These are phyloP conservation scores for Actinia tenebrosa DNA, from an alignment of 64 coral and sea anemone genomes.

Conservation along the genomic window DNA sequence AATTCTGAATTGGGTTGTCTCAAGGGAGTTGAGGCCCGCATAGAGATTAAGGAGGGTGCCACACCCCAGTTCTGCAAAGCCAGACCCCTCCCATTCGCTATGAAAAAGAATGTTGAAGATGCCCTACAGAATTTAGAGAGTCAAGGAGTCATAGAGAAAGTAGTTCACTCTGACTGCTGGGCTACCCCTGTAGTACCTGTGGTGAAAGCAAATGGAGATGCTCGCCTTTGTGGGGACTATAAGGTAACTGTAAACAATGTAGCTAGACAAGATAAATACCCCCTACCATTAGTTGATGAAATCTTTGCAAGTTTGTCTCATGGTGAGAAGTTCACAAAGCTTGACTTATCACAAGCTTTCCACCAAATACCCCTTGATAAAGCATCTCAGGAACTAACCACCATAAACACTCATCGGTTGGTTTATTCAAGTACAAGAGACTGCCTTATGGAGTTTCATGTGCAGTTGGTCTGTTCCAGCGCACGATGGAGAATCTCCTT, in stretches of 20 bases:
- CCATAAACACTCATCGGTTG: slow-evolving; percentile 37
- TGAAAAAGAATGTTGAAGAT: slow-evolving; percentile 11
- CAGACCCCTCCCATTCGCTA: slow-evolving; percentile 28
- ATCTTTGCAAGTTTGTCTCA: slow-evolving; percentile 11
- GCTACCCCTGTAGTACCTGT: not conserved
- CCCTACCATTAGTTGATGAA: slow-evolving; percentile 19
- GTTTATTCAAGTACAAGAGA: slow-evolving; percentile 26
- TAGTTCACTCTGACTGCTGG: slow-evolving; percentile 13
- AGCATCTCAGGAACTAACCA: slow-evolving; percentile 23
- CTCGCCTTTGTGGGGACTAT: slow-evolving; percentile 12
- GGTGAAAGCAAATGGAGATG: not conserved
- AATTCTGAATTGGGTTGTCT: slow-evolving; percentile 33
- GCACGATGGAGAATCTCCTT: slow-evolving; percentile 41
- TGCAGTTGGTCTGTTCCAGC: slow-evolving; percentile 35
- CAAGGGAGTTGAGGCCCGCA: slow-evolving; percentile 26
- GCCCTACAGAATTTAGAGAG: slow-evolving; percentile 4
- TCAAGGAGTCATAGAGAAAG: slow-evolving; percentile 18
- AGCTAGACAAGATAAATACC: slow-evolving; percentile 9
- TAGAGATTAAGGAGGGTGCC: not conserved
- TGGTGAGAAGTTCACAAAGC: slow-evolving; percentile 40
- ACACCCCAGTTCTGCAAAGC: slow-evolving; percentile 5
- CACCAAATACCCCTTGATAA: slow-evolving; percentile 29
- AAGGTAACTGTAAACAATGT: slow-evolving; percentile 27
- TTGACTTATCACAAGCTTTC: slow-evolving; percentile 38
- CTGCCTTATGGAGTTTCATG: slow-evolving; percentile 37